Conservation (phyloP, 2,888 invertebrate genomes). For the Drosophila neoperkinsi region DNA sequence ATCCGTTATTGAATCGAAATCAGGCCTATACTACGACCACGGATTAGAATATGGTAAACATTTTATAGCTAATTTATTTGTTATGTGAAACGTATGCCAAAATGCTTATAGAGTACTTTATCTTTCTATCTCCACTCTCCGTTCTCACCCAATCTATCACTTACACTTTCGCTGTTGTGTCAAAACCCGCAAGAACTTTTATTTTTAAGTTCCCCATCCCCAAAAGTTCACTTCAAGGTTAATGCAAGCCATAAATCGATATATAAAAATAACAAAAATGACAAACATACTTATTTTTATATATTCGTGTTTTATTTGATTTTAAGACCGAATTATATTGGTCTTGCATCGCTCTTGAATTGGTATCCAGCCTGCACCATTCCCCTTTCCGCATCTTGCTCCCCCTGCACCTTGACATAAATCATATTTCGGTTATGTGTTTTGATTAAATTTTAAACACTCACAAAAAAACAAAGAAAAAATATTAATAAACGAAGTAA, state of each 20-base stretch:
- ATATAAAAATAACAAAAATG: not conserved
- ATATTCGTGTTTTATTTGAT: not conserved
- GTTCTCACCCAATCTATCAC: not conserved
- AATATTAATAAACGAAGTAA: not conserved
- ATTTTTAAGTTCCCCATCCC: not conserved
- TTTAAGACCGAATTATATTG: constrained; percentile 11
- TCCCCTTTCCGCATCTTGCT: not conserved
- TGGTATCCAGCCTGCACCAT: constrained; percentile 4
- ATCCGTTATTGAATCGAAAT: constrained; percentile 58
- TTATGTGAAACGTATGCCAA: constrained; percentile 59
- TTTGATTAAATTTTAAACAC: constrained; percentile 55
- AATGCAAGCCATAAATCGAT: constrained; percentile 1
- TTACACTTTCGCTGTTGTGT: constrained; percentile 12
- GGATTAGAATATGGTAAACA: constrained; percentile 96
- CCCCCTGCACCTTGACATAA: constrained; percentile 33
- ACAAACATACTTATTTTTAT: not conserved
- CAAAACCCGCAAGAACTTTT: constrained; percentile 8
- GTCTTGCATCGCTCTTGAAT: constrained; percentile 28
- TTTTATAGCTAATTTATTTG: constrained; percentile 80
- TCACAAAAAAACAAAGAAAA: not conserved
- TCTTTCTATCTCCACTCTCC: constrained; percentile 1
- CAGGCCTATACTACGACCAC: constrained; percentile 94
- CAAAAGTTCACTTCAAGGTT: constrained; percentile 9
- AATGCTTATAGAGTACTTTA: constrained; percentile 45
- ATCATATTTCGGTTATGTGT: constrained; percentile 43